Base-by-base conservation (phyloP, 2,888 invertebrate genomes). In the Microdon myrmicae region DNA sequence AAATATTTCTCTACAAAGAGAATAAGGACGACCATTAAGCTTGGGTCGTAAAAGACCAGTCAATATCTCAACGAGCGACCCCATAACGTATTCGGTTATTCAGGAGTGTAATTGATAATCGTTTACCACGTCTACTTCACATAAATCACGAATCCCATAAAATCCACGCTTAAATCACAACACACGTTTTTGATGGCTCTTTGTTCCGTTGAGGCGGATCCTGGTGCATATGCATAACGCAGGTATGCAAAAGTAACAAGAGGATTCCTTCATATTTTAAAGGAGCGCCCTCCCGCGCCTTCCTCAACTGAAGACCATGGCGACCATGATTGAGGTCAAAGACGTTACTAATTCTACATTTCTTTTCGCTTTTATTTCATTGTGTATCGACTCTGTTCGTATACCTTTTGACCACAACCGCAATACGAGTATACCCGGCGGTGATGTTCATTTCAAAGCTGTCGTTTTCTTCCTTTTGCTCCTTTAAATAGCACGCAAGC, bases 301-400 rank as follows among this genome's bases (percentile, higher is more conserved):
- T 9, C 6, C 25, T 39, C 20, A 17, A 8, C 35, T n/a, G 16
- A 13, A 39, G 22, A 35, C 54, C 13, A 22, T 28, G 19, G 35
- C 64, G 64, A 53, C 64, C 64, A 43, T 64, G 58, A 64, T 64
- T 64, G 58, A 64, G 64, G 64, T 64, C 64, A 64, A 64, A 64
- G 64, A 64, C 64, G 58, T 47, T 58, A 64, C 64, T 64, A 64
- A 64, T 64, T 64, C 58, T 58, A 51, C 41, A 58, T 20, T 22
- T 14, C 7, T 39, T 43, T 26, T 54, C 43, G 22, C 26, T 23
- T 29, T 23, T 31, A 20, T 35, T 39, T 61, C 31, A 20, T 22
- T 28, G 17, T 37, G 29, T 14, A 13, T 17, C 38, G 29, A 32
- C 35, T 23, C 51, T 45, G 61, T 64, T 64, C 58, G 35, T 56